Percentiles rank a stretch among this genome's conserved stretches.
These are phyloP conservation scores for Meandrusa payeni DNA, from an alignment of 2,888 invertebrate species.

Conservation along the genomic window DNA sequence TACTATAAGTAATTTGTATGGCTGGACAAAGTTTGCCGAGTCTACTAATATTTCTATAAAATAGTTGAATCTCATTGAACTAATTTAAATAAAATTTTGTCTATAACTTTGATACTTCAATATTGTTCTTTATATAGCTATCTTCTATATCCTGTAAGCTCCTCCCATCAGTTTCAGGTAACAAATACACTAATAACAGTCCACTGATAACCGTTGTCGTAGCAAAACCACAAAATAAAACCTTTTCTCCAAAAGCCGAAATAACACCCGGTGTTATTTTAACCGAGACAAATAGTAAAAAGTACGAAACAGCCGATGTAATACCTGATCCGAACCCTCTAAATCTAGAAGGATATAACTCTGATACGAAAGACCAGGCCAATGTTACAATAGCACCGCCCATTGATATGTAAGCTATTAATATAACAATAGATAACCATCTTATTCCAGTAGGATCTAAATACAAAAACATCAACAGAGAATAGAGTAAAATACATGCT, in stretches of 20 bases:
- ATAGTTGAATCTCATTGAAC: too few relatives aligned
- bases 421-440: constrained; percentile 40
- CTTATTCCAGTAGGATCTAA: constrained; percentile 33
- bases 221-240: constrained; percentile 43
- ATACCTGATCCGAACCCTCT: constrained; percentile 52
- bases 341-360: constrained; percentile 47
- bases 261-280: constrained; percentile 46
- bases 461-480: constrained; percentile 38
- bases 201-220: constrained; percentile 35
- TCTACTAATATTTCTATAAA: too few relatives aligned
- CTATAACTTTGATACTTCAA: constrained; percentile 23
- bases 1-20: too few relatives aligned
- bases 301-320: constrained; percentile 41
- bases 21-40: too few relatives aligned
- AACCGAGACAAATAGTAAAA: constrained; percentile 44
- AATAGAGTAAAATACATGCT: constrained; percentile 33
- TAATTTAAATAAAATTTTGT: too few relatives aligned
- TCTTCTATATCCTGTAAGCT: constrained; percentile 85
- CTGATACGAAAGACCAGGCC: constrained; percentile 50
- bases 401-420: constrained; percentile 40
- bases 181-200: constrained; percentile 37
- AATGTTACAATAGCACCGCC: constrained; percentile 39
- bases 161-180: constrained; percentile 74
- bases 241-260: constrained; percentile 35
- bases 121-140: constrained; percentile 51